A percentile compares a stretch with the other conserved stretches of the same genome.
phyloP scores from a whole-genome alignment of 2,113 vertebrate genomes.

The Rhagologus leucostigma region DNA sequence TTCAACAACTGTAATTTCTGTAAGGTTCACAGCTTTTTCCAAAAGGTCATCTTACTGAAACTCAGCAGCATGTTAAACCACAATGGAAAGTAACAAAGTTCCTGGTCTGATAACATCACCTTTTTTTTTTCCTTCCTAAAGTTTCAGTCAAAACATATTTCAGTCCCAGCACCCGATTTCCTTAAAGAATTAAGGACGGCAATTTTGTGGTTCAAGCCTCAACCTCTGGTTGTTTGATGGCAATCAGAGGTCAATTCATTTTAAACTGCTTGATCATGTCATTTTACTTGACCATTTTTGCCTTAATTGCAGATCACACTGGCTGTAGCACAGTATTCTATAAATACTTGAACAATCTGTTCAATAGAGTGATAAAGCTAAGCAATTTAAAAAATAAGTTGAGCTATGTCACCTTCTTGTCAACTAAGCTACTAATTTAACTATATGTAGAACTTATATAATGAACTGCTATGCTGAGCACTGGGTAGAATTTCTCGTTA shows the following conservation, averaged over 20 bases:
- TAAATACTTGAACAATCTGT: constrained; percentile 57
- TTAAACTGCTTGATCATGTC: constrained; percentile 34
- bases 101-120: neutral
- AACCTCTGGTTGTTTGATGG: constrained; percentile 19
- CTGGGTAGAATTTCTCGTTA: constrained; percentile 53
- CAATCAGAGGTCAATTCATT: constrained; percentile 48
- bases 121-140: neutral
- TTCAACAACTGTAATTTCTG: neutral
- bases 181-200: neutral
- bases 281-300: constrained; percentile 50
- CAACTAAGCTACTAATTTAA: constrained; percentile 65
- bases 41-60: neutral
- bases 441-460: constrained; percentile 53
- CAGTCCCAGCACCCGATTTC: neutral
- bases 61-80: neutral
- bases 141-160: constrained; percentile 41
- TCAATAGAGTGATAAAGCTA: constrained; percentile 67
- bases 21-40: neutral
- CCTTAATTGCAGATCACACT: constrained; percentile 22
- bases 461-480: constrained; percentile 37
- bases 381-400: constrained; percentile 69
- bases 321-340: constrained; percentile 41
- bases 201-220: constrained; percentile 4
- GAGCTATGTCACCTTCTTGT: constrained; percentile 69
- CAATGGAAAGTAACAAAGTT: constrained; percentile 43